These are phyloP conservation scores for Manacus vitellinus DNA, from an alignment of 2,113 vertebrate genomes.

Conservation along the genomic window DNA sequence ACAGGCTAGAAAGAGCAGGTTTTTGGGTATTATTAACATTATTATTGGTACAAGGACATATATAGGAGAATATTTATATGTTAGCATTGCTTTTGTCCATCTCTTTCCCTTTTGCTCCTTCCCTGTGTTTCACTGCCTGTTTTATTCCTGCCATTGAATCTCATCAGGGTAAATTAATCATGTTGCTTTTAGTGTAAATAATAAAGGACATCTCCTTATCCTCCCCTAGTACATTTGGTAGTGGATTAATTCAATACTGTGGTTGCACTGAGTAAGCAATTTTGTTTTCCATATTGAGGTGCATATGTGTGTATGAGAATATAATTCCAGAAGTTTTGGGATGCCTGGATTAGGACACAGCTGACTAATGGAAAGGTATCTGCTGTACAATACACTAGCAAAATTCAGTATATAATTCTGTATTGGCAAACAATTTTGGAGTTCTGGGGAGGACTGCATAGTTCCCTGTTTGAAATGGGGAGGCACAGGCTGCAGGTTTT, in stretches of 20 bases:
- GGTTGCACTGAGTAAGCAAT: background rate
- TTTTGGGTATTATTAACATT: background rate
- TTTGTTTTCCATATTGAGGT: background rate
- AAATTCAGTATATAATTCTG: background rate
- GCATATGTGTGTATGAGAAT: background rate
- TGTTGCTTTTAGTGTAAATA: background rate
- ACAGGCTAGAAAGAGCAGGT: background rate
- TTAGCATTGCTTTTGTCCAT: background rate
- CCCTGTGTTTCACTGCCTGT: background rate
- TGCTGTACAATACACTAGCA: accelerated
- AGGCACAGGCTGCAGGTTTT: background rate
- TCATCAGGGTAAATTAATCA: background rate
- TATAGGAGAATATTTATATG: background rate
- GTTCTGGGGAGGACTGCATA: background rate
- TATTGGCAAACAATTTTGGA: background rate
- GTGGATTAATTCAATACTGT: background rate
- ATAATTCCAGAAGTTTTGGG: background rate
- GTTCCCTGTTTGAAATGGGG: background rate
- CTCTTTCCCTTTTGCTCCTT: background rate
- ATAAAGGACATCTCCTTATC: background rate
- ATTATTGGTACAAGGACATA: conserved; percentile 8
- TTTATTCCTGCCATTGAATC: background rate
- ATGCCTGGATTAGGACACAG: background rate
- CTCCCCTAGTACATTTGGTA: background rate
- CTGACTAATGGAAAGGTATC: background rate